Percentiles rank a stretch among this genome's conserved stretches.
Evolutionary conservation across 2,888 invertebrate species (phyloP).

Genomic region (Schizaphis graminum): DNA sequence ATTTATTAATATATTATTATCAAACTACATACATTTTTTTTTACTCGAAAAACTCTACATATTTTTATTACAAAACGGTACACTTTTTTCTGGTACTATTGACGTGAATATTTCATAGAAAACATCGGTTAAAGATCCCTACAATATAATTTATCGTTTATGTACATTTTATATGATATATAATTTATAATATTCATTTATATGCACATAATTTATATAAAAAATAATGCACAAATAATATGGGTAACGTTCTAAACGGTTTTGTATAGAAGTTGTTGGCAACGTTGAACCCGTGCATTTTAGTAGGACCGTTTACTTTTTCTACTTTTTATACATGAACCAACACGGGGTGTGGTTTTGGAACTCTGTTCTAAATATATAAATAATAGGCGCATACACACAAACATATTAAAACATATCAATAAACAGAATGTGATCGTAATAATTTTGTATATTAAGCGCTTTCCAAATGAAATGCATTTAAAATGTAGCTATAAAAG

Average conservation of each 20-base stretch:
- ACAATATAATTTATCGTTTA: neutral
- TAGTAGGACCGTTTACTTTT: constrained; percentile 1
- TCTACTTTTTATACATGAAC: neutral
- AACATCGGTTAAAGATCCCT: neutral
- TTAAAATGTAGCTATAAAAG: neutral
- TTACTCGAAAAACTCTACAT: neutral
- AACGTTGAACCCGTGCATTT: neutral
- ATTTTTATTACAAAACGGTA: neutral
- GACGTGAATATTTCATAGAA: neutral
- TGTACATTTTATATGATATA: neutral
- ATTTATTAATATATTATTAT: neutral
- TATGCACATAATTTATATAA: neutral
- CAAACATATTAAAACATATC: constrained; percentile 2
- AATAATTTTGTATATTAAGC: neutral
- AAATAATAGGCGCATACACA: neutral
- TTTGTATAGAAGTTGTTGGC: constrained; percentile 8
- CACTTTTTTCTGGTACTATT: neutral
- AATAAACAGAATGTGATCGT: neutral
- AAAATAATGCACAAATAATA: constrained; percentile 13
- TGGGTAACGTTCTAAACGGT: neutral
- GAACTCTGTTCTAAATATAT: constrained; percentile 5
- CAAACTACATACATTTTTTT: neutral
- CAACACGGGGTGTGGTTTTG: neutral
- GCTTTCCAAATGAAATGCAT: neutral
- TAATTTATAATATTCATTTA: neutral